Evolutionary conservation across 1,140 invertebrate species (phyloP).

Genomic region (Globodera rostochiensis): DNA sequence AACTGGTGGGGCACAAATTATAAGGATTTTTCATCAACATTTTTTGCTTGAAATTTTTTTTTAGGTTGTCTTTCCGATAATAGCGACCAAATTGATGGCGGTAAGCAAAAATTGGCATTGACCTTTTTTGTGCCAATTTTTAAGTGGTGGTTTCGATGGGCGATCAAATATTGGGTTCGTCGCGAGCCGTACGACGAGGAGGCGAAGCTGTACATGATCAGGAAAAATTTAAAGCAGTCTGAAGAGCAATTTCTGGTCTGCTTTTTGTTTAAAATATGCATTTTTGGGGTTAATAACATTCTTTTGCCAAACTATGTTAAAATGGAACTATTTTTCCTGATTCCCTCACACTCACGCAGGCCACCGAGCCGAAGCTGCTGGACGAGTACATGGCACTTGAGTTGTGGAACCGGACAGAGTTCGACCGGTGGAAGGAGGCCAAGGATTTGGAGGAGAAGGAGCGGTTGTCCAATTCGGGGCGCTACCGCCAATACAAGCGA

Average conservation of each 20-base stretch:
- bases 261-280: conserved; percentile 15
- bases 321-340: conserved; percentile 12
- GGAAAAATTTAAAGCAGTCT: conserved; percentile 76
- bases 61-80: conserved; percentile 15
- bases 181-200: conserved; percentile 78
- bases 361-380: conserved; percentile 76
- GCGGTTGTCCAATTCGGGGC: conserved; percentile 75
- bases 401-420: conserved; percentile 81
- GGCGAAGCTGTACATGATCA: conserved; percentile 81
- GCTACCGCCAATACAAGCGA: conserved; percentile 78
- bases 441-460: conserved; percentile 82
- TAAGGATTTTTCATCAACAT: too few relatives aligned
- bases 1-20: conserved; percentile 68
- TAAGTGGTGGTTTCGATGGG: conserved; percentile 78
- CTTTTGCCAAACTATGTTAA: neutral
- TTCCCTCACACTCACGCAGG: conserved; percentile 65
- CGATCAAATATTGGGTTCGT: conserved; percentile 78
- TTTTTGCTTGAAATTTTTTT: neutral
- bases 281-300: neutral
- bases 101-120: neutral
- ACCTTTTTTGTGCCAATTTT: conserved; percentile 70
- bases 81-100: neutral
- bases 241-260: conserved; percentile 71
- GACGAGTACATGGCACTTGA: conserved; percentile 77
- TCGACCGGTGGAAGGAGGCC: conserved; percentile 77